Conservation (phyloP, 2,113 vertebrate species). For the Nycticebus coucang region DNA sequence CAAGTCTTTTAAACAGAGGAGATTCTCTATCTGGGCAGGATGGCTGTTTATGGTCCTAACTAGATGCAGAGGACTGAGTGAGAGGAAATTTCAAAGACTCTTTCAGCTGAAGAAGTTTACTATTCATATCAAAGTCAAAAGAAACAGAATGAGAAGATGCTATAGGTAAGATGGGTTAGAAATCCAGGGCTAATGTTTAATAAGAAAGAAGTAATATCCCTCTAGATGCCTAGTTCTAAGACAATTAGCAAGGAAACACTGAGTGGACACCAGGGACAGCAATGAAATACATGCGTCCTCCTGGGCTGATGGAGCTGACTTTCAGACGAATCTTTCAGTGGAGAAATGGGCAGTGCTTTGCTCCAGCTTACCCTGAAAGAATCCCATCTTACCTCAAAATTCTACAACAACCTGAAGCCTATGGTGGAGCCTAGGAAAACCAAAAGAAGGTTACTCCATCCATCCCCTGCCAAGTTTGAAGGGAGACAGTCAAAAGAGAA, state of each 20-base stretch:
- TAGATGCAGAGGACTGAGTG: not conserved
- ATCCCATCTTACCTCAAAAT: slow-evolving; percentile 34
- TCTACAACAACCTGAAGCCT: not conserved
- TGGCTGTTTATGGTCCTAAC: not conserved
- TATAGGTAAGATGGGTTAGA: not conserved
- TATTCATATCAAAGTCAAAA: slow-evolving; percentile 29
- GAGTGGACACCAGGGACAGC: not conserved
- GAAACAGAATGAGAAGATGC: slow-evolving; percentile 28
- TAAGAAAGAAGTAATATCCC: not conserved
- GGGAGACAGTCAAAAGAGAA: not conserved
- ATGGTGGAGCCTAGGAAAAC: not conserved
- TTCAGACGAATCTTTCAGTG: not conserved
- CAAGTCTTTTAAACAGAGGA: slow-evolving; percentile 10
- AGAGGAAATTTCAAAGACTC: slow-evolving; percentile 2
- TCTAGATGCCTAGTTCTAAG: not conserved
- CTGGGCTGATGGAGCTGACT: not conserved
- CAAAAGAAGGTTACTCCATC: not conserved
- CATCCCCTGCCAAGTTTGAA: not conserved
- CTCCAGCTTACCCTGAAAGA: not conserved
- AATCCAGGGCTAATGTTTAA: slow-evolving; percentile 8
- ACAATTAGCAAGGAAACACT: not conserved
- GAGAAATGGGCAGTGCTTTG: not conserved
- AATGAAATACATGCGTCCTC: not conserved
- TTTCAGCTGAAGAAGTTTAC: not conserved
- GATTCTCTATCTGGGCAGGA: not conserved